phyloP scores from a whole-genome alignment of 2,888 invertebrate genomes.

The Hyposoter didymator region DNA sequence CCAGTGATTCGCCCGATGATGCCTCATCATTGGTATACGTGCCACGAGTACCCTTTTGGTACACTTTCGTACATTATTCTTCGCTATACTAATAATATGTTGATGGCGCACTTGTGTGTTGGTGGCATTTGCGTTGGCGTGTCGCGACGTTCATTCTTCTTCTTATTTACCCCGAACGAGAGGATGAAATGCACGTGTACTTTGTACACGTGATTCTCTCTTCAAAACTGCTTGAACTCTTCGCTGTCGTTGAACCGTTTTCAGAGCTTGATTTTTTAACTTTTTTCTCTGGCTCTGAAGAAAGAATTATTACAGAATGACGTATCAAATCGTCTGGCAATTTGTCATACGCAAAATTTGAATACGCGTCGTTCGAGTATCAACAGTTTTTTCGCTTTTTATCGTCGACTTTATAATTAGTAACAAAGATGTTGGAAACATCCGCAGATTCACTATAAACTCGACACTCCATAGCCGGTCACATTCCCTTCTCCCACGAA shows the following conservation, averaged over 20 bases:
- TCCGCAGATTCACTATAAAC: neutral
- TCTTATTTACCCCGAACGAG: constrained; percentile 31
- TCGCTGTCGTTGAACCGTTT: constrained; percentile 1
- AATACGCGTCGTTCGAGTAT: neutral
- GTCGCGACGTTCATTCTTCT: constrained; percentile 49
- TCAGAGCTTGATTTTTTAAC: neutral
- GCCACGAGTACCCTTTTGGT: constrained; percentile 21
- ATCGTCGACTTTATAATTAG: neutral
- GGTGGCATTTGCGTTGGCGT: constrained; percentile 63
- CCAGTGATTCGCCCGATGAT: constrained; percentile 63
- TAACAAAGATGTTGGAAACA: neutral
- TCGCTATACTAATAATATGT: neutral
- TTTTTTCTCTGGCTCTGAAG: neutral
- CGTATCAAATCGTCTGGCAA: neutral
- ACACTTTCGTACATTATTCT: neutral
- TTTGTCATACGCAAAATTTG: neutral
- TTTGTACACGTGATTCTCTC: constrained; percentile 54
- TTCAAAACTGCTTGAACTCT: constrained; percentile 5
- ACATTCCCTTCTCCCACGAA: constrained; percentile 12
- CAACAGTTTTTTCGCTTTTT: neutral
- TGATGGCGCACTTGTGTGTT: constrained; percentile 43
- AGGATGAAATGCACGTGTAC: constrained; percentile 51
- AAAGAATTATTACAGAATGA: neutral
- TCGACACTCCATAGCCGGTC: neutral
- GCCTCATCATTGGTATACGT: constrained; percentile 58